Base-by-base conservation (phyloP, 2,113 vertebrate species). In the Benitochromis conjunctus region DNA sequence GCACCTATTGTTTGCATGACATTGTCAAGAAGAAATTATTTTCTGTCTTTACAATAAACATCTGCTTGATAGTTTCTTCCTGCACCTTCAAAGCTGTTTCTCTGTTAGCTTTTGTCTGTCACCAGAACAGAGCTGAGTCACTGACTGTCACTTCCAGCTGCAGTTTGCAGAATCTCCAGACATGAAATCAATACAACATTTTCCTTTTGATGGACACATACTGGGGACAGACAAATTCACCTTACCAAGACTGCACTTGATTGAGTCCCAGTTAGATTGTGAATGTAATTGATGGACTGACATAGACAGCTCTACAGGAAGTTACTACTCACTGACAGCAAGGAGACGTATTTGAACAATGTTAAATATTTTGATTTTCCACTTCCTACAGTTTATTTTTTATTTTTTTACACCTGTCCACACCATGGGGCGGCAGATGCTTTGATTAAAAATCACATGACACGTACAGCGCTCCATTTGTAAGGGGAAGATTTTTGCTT, bases 131-230 rank as follows among this genome's bases (percentile, higher is more conserved):
- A 90, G 89, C 90, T 90, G 92, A 95, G 90, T 92, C 92, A 87
- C 89, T 77, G 90, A 89, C 89, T 92, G 92, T 94, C 95, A 94
- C 93, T 92, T 90, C 79, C 92, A 94, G 94, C 92, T 92, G 93
- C 90, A 90, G 90, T 86, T 60, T 91, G 84, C 81, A 85, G 87
- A 86, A 90, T 90, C 86, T 83, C 55, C 66, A 87, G 95, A 96
- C 95, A 91, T 90, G 88, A 96, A 96, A 96, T 96, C 95, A 94
- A 96, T 96, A 95, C 85, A 84, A 86, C 91, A 90, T 95, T 96
- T 95, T 94, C 89, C 85, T 86, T 86, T 85, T 96, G 95, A 94
- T 95, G 93, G 94, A 94, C 94, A 93, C 91, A 85, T 91, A 89
- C 89, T 85, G 83, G 77, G 83, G 91, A 91, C 88, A 92, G 93